These are phyloP conservation scores for Melanchra persicariae DNA, from an alignment of 2,888 invertebrate genomes.

Conservation along the genomic window DNA sequence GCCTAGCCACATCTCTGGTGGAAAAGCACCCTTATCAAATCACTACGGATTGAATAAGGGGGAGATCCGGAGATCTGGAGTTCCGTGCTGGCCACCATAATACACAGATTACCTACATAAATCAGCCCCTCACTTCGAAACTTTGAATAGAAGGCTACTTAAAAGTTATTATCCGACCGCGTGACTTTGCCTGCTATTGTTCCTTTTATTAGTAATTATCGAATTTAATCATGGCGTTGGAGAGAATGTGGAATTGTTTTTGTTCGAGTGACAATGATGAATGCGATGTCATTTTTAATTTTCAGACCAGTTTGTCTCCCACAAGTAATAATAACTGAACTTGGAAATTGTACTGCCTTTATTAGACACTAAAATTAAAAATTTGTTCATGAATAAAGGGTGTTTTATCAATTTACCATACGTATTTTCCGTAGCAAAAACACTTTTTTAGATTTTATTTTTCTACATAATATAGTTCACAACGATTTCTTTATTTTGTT, in stretches of 20 bases:
- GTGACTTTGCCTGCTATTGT: constrained; percentile 53
- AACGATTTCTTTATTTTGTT: no score
- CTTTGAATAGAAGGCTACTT: constrained; percentile 67
- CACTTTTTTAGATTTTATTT: no score
- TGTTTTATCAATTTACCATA: no score
- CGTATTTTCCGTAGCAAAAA: no score
- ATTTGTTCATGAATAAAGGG: no score
- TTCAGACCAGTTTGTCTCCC: not conserved
- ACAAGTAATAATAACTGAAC: not conserved
- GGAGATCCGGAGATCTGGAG: constrained; percentile 41
- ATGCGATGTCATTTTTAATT: not conserved
- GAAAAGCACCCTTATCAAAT: constrained; percentile 53
- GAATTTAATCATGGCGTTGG: constrained; percentile 25
- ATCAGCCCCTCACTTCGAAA: constrained; percentile 72
- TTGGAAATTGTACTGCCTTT: not conserved
- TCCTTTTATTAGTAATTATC: constrained; percentile 46
- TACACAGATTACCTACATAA: constrained; percentile 76
- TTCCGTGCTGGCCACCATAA: constrained; percentile 69
- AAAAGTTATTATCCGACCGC: constrained; percentile 60
- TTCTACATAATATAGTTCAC: no score
- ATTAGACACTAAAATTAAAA: no score
- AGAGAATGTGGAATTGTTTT: not conserved
- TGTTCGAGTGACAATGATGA: not conserved
- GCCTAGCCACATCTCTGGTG: not conserved
- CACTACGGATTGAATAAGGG: constrained; percentile 65